Evolutionary conservation across 2,888 invertebrate species (phyloP).

Genomic region (Microplitis deprimator): DNA sequence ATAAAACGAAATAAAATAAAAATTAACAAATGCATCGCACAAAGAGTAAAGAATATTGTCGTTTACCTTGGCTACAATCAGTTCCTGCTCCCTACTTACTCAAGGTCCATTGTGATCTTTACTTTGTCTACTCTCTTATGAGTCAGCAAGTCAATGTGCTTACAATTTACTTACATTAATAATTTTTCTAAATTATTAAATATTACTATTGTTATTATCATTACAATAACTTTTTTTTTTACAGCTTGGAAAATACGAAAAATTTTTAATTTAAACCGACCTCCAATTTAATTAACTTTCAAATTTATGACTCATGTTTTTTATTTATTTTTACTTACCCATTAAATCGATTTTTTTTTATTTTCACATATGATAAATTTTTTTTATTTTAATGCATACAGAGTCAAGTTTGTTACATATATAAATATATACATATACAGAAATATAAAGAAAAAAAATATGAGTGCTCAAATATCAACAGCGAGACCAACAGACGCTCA

Average conservation of each 20-base stretch:
- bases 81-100: slow-evolving; percentile 61
- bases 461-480: slow-evolving; percentile 64
- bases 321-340: slow-evolving; percentile 12
- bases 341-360: too few relatives aligned
- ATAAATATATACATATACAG: background rate
- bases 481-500: slow-evolving; percentile 54
- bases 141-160: slow-evolving; percentile 58
- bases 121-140: slow-evolving; percentile 43
- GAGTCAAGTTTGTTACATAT: background rate
- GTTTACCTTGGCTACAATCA: slow-evolving; percentile 50
- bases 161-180: slow-evolving; percentile 18
- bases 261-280: slow-evolving; percentile 34
- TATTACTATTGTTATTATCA: background rate
- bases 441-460: slow-evolving; percentile 44
- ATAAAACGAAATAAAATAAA: slow-evolving; percentile 18
- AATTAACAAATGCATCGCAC: background rate
- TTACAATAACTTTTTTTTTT: background rate
- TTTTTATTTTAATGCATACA: background rate
- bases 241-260: background rate
- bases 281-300: slow-evolving; percentile 55
- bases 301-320: slow-evolving; percentile 62
- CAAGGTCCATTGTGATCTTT: slow-evolving; percentile 53
- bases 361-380: background rate
- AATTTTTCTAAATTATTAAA: background rate
- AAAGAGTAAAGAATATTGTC: slow-evolving; percentile 26